Percentiles rank a stretch among this genome's conserved stretches.
Conservation (phyloP, 2,888 invertebrate species). For the Catocala fraxini region DNA sequence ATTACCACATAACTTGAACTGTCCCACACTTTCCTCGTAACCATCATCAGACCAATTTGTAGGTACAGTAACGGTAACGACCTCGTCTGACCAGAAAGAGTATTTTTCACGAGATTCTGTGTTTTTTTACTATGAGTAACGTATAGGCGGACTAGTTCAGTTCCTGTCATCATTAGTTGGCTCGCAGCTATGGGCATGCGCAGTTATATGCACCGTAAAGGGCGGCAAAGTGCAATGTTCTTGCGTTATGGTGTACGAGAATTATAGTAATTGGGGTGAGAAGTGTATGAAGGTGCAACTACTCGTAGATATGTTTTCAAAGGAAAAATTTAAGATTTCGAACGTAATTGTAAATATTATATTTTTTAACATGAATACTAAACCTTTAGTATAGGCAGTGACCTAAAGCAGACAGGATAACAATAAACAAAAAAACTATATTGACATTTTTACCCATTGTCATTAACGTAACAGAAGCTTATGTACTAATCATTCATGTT, state of each 20-base stretch:
- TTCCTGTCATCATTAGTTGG: slow-evolving; percentile 68
- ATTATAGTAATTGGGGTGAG: slow-evolving; percentile 31
- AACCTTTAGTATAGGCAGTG: too few species aligned
- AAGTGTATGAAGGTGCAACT: too few species aligned
- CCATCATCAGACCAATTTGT: slow-evolving; percentile 42
- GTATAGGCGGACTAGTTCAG: slow-evolving; percentile 60
- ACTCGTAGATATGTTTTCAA: too few species aligned
- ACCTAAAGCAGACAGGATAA: too few species aligned
- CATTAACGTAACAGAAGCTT: too few species aligned
- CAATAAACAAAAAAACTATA: too few species aligned
- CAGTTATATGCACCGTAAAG: slow-evolving; percentile 45
- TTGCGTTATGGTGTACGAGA: slow-evolving; percentile 27
- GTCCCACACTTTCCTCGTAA: slow-evolving; percentile 26
- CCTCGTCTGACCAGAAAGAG: slow-evolving; percentile 41
- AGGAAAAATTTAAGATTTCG: too few species aligned
- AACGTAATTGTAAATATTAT: too few species aligned
- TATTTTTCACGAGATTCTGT: slow-evolving; percentile 38
- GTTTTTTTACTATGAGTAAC: slow-evolving; percentile 49
- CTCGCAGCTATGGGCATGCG: slow-evolving; percentile 51
- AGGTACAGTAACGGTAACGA: slow-evolving; percentile 38
- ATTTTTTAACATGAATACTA: too few species aligned
- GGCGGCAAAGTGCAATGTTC: slow-evolving; percentile 30
- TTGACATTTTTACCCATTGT: too few species aligned
- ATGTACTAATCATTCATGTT: too few species aligned
- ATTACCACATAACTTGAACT: slow-evolving; percentile 19